Conservation (phyloP, 2,888 invertebrate genomes). For the Clanis bilineata region DNA sequence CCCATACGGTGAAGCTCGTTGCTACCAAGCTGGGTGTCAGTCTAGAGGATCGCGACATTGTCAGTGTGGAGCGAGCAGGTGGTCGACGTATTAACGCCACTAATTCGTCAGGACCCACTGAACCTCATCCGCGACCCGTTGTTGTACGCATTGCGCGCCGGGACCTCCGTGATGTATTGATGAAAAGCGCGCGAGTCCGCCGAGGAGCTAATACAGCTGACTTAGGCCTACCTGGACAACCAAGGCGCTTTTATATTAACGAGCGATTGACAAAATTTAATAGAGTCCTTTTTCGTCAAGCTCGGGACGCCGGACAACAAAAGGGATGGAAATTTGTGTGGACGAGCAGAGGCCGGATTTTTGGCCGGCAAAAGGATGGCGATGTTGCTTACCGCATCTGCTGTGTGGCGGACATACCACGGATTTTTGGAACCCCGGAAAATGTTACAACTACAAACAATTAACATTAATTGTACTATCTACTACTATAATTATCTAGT, state of each 20-base stretch:
- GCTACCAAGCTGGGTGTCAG: constrained; percentile 7
- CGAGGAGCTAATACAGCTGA: not conserved
- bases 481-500: no score
- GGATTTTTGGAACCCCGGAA: not conserved
- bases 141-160: not conserved
- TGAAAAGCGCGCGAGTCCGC: not conserved
- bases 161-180: not conserved
- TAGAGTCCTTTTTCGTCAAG: not conserved
- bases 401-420: not conserved
- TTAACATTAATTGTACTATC: no score
- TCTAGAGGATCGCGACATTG: constrained; percentile 14
- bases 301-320: not conserved
- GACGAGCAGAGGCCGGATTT: not conserved
- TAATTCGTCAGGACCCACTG: not conserved
- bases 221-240: not conserved
- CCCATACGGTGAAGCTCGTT: not conserved
- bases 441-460: no score
- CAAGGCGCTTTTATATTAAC: not conserved
- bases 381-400: not conserved
- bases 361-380: not conserved
- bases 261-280: not conserved
- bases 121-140: not conserved
- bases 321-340: not conserved
- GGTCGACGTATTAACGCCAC: not conserved
- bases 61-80: constrained; percentile 15